Evolutionary conservation across 2,113 vertebrate genomes (phyloP).

Genomic region (Oreochromis niloticus): DNA sequence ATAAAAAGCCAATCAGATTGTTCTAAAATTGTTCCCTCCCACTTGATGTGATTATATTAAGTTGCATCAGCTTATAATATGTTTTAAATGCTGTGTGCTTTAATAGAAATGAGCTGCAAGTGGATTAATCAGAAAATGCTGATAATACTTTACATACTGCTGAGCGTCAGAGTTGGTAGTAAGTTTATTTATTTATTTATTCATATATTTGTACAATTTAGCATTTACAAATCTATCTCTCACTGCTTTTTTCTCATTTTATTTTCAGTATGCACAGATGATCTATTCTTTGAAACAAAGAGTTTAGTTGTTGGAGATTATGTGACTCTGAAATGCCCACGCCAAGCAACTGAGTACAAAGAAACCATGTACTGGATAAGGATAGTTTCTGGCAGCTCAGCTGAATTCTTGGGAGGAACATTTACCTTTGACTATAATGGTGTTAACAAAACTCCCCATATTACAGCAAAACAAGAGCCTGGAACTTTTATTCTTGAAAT

Average conservation of each 20-base stretch:
- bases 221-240: not conserved
- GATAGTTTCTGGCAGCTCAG: not conserved
- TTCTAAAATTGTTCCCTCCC: not conserved
- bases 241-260: not conserved
- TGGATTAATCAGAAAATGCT: not conserved
- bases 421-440: not conserved
- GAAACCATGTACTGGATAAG: not conserved
- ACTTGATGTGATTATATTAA: not conserved
- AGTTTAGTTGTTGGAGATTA: not conserved
- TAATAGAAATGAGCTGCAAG: not conserved
- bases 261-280: not conserved
- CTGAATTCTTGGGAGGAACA: not conserved
- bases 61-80: not conserved
- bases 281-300: not conserved
- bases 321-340: conserved; percentile 4
- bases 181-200: not conserved
- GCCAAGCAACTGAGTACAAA: accelerated
- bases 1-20: conserved; percentile 11
- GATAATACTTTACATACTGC: not conserved
- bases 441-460: not conserved
- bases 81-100: not conserved
- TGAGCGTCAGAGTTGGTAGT: not conserved
- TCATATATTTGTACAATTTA: accelerated
- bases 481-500: conserved; percentile 1
- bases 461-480: not conserved